Percentiles rank a stretch among this genome's conserved stretches.
Evolutionary conservation across 2,888 invertebrate species (phyloP).

Genomic region (Cryptus armator): DNA sequence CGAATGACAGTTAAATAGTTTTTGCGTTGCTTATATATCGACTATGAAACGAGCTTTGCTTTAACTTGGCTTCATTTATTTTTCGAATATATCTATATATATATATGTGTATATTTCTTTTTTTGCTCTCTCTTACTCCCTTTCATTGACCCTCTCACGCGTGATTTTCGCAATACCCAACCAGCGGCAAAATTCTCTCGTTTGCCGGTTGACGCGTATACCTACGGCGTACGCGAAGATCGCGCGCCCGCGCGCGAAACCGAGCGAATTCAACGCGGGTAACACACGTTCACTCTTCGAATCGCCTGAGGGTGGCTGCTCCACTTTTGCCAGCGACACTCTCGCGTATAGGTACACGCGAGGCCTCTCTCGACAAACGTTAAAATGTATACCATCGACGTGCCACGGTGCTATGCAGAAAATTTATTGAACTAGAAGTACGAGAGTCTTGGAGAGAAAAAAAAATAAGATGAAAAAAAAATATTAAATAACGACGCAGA

Average conservation of each 20-base stretch:
- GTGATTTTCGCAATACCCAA: constrained; percentile 39
- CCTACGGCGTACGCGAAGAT: constrained; percentile 39
- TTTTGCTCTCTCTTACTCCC: not conserved
- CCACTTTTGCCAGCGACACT: constrained; percentile 76
- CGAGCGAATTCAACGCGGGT: constrained; percentile 67
- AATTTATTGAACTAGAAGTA: not conserved
- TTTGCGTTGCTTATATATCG: not conserved
- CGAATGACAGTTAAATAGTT: constrained; percentile 9
- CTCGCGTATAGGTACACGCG: constrained; percentile 60
- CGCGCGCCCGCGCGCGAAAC: constrained; percentile 45
- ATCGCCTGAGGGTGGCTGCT: constrained; percentile 77
- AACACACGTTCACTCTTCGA: constrained; percentile 57
- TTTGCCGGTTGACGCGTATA: constrained; percentile 47
- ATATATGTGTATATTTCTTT: not conserved
- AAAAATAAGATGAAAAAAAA: not conserved
- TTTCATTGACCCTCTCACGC: constrained; percentile 37
- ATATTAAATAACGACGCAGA: not conserved
- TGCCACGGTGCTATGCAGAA: not conserved
- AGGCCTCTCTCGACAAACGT: constrained; percentile 42
- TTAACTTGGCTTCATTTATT: constrained; percentile 13
- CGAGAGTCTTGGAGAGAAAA: not conserved
- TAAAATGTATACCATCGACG: constrained; percentile 28
- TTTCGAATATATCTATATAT: not conserved
- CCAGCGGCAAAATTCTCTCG: constrained; percentile 41
- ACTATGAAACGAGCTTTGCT: not conserved